Percentiles rank a stretch among this genome's conserved stretches.
phyloP scores from a whole-genome alignment of 2,888 invertebrate species.

The Cephonodes hylas region DNA sequence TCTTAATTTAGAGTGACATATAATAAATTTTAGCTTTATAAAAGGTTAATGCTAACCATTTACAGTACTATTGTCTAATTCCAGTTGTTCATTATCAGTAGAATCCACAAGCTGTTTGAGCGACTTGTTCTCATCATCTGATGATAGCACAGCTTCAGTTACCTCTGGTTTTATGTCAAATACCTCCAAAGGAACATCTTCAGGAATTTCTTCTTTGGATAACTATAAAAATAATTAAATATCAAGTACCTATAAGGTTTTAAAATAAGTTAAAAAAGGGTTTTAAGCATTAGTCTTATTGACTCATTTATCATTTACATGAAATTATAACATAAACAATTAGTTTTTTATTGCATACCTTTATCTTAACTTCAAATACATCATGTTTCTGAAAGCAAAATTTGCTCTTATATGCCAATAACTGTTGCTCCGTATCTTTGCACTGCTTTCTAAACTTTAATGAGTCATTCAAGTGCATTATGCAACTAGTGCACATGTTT shows the following conservation, averaged over 20 bases:
- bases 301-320: neutral
- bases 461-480: constrained; percentile 27
- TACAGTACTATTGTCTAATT: neutral
- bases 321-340: neutral
- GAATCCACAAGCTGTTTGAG: neutral
- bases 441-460: constrained; percentile 48
- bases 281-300: too few species aligned
- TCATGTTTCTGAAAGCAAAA: neutral
- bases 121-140: neutral
- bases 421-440: constrained; percentile 32
- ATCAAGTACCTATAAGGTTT: neutral
- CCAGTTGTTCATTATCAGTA: neutral
- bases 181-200: neutral
- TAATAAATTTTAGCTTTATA: neutral
- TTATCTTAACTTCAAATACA: neutral
- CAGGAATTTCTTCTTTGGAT: neutral
- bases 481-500: constrained; percentile 43
- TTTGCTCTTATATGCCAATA: constrained; percentile 20
- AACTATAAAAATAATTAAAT: neutral
- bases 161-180: neutral
- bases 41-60: neutral
- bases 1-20: too few species aligned
- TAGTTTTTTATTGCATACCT: neutral
- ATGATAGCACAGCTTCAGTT: neutral
- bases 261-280: too few species aligned